These are phyloP conservation scores for Palythoa grandiflora DNA, from an alignment of 92 coral and sea anemone genomes.

Conservation along the genomic window DNA sequence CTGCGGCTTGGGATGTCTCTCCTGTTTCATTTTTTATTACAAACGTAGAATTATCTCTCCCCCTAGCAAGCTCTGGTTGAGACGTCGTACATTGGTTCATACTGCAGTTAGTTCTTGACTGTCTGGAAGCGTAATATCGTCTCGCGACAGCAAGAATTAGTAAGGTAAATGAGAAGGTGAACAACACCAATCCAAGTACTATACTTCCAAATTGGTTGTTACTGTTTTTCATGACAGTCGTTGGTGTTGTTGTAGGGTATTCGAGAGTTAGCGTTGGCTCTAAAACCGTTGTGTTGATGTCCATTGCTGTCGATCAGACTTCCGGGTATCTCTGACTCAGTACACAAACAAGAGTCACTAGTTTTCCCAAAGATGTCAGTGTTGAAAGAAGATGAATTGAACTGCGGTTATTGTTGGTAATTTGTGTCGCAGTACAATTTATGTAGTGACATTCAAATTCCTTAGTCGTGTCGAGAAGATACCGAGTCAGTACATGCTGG, in stretches of 20 bases:
- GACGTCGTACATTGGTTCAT: background rate
- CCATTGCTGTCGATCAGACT: background rate
- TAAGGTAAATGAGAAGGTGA: background rate
- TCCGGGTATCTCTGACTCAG: background rate
- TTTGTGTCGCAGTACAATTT: background rate
- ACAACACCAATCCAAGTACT: background rate
- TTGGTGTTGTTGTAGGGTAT: background rate
- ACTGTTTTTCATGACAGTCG: background rate
- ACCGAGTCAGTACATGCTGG: background rate
- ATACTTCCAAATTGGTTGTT: background rate
- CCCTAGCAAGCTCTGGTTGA: background rate
- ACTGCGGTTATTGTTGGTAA: background rate
- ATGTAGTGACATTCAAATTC: background rate
- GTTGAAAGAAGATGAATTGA: background rate
- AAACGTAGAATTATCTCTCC: background rate
- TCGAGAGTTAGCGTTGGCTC: background rate
- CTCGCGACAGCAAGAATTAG: background rate
- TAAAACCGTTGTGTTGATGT: too few relatives aligned
- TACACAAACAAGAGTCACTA: constrained; percentile 6
- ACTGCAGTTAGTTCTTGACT: background rate
- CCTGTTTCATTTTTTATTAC: background rate
- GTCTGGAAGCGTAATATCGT: background rate
- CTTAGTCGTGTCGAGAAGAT: background rate
- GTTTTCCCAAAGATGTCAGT: background rate
- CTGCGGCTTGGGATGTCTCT: background rate